A percentile compares a stretch with the other conserved stretches of the same genome.
phyloP scores from a whole-genome alignment of 2,797 vertebrate species.

The Potorous gilbertii region DNA sequence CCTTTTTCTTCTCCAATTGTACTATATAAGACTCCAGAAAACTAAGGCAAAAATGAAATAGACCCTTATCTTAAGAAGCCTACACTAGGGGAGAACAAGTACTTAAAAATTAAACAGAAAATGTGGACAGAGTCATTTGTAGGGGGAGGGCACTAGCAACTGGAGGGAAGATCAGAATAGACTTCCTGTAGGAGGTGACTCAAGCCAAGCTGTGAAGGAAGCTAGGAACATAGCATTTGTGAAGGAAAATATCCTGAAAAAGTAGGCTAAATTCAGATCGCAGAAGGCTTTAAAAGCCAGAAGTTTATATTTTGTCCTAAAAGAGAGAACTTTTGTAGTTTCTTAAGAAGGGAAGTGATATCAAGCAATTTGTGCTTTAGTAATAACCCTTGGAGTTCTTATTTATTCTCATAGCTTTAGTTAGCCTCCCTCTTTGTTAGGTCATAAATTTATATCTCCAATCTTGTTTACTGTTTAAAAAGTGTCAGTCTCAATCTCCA shows the following conservation, averaged over 20 bases:
- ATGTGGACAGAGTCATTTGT: neutral
- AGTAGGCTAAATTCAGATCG: neutral
- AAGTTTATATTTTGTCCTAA: neutral
- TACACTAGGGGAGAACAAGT: neutral
- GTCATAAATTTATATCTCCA: neutral
- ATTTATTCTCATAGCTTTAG: neutral
- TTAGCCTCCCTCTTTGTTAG: neutral
- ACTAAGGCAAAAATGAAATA: neutral
- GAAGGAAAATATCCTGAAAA: neutral
- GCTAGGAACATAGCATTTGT: neutral
- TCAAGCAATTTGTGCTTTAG: neutral
- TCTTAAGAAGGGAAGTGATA: neutral
- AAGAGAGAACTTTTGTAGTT: neutral
- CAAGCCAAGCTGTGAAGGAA: neutral
- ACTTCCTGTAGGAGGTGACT: neutral
- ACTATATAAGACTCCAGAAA: neutral
- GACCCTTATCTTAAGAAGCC: neutral
- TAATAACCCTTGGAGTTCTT: neutral
- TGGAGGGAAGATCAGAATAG: neutral
- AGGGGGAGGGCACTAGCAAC: neutral
- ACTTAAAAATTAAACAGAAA: neutral
- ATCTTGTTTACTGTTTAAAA: neutral
- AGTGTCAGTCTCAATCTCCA: neutral
- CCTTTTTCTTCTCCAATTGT: neutral
- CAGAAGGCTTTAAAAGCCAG: neutral